phyloP scores from a whole-genome alignment of 2,113 vertebrate genomes.

The Geococcyx californianus region DNA sequence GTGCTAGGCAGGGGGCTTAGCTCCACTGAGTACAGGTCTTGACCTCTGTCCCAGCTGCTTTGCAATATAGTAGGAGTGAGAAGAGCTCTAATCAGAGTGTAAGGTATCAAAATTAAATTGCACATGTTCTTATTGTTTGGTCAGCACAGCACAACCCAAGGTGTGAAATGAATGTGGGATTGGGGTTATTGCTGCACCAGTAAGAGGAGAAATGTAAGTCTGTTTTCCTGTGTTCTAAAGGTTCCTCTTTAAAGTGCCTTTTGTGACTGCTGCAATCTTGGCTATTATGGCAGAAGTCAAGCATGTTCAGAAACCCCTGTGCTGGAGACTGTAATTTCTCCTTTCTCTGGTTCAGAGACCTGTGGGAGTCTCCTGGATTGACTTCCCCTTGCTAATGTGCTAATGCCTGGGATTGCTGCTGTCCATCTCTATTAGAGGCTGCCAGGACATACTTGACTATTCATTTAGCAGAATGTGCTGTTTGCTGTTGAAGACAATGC shows the following conservation, averaged over 20 bases:
- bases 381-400: neutral
- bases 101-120: neutral
- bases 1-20: neutral
- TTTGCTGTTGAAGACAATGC: neutral
- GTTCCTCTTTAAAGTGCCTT: neutral
- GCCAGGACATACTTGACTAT: neutral
- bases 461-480: neutral
- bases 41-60: neutral
- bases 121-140: accelerated
- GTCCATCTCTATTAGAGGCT: neutral
- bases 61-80: neutral
- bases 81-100: neutral
- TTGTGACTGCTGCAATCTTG: neutral
- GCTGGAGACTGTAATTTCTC: neutral
- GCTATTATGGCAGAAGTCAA: neutral
- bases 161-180: neutral
- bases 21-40: neutral
- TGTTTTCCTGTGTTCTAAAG: neutral
- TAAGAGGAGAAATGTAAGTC: neutral
- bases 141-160: neutral
- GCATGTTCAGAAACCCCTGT: neutral
- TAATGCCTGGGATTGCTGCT: neutral
- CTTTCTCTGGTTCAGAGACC: neutral
- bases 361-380: neutral
- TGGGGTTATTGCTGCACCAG: neutral